Evolutionary conservation across 2,888 invertebrate genomes (phyloP).

Genomic region (Dinocampus coccinellae): DNA sequence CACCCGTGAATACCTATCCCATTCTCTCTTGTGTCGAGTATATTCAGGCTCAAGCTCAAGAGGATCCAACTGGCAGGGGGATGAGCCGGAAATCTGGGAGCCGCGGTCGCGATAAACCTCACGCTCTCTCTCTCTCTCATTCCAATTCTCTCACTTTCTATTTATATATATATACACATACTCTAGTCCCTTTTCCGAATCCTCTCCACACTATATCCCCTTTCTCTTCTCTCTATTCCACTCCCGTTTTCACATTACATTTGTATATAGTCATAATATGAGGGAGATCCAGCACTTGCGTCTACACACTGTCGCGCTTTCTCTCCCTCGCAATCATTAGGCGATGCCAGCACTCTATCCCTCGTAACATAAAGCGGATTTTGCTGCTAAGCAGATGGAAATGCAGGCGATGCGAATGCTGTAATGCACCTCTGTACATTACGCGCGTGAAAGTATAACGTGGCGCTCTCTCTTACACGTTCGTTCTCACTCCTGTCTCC

Average conservation of each 20-base stretch:
- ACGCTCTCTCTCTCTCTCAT: constrained; percentile 12
- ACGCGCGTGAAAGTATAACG: constrained; percentile 39
- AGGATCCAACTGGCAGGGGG: constrained; percentile 28
- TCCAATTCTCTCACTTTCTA: neutral
- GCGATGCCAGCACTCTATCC: constrained; percentile 52
- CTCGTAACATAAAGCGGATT: constrained; percentile 65
- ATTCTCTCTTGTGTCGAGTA: neutral
- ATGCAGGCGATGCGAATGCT: constrained; percentile 58
- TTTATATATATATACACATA: too few species aligned
- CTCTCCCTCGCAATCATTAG: constrained; percentile 45
- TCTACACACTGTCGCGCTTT: constrained; percentile 13
- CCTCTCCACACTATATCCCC: neutral
- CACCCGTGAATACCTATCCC: neutral
- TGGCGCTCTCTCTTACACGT: constrained; percentile 18
- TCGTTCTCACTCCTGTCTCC: neutral
- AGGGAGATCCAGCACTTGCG: too few species aligned
- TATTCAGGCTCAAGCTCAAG: constrained; percentile 24
- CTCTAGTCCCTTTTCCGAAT: neutral
- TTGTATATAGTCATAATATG: neutral
- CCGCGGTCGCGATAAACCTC: constrained; percentile 38
- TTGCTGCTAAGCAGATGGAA: constrained; percentile 63
- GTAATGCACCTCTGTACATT: constrained; percentile 56
- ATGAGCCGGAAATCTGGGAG: constrained; percentile 40
- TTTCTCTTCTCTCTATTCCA: neutral
- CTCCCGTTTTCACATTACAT: neutral